phyloP scores from a whole-genome alignment of 2,113 vertebrate species.

The Diadophis punctatus region DNA sequence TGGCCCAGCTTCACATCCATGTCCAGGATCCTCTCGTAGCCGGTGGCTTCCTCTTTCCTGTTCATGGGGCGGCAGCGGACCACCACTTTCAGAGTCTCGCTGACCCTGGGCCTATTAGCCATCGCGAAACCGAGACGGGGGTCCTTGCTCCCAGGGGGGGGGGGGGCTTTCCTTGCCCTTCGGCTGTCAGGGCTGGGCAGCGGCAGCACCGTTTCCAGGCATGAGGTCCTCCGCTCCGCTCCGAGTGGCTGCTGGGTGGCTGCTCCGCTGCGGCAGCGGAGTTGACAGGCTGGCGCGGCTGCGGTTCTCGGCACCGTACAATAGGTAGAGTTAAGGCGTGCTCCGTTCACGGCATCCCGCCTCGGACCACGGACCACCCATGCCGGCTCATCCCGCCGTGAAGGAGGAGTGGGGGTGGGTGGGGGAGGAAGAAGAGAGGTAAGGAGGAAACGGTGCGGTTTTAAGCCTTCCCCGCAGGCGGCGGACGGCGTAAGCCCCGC shows the following conservation, averaged over 20 bases:
- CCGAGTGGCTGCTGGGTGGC: neutral
- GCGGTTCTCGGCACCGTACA: neutral
- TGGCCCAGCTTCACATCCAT: slow-evolving; percentile 88
- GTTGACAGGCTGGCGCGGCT: neutral
- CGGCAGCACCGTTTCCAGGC: slow-evolving; percentile 14
- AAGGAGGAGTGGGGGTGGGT: too few species aligned
- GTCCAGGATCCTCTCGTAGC: slow-evolving; percentile 77
- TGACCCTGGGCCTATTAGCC: slow-evolving; percentile 72
- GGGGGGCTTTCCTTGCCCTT: neutral
- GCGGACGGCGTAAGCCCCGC: too few species aligned
- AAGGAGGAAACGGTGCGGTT: neutral
- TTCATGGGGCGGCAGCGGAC: slow-evolving; percentile 89
- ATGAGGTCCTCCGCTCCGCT: neutral
- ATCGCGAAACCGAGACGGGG: slow-evolving; percentile 33
- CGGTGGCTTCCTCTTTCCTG: slow-evolving; percentile 76
- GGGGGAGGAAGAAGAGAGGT: neutral
- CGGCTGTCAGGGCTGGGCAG: neutral
- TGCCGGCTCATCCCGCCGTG: neutral
- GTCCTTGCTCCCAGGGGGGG: neutral
- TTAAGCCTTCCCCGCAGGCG: too few species aligned
- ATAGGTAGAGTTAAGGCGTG: neutral
- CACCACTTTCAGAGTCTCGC: slow-evolving; percentile 91
- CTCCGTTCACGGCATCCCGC: neutral
- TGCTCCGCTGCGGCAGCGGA: neutral
- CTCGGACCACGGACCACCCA: neutral